These are phyloP conservation scores for Phrynocephalus versicolor DNA, from an alignment of 2,113 vertebrate species.

Conservation along the genomic window DNA sequence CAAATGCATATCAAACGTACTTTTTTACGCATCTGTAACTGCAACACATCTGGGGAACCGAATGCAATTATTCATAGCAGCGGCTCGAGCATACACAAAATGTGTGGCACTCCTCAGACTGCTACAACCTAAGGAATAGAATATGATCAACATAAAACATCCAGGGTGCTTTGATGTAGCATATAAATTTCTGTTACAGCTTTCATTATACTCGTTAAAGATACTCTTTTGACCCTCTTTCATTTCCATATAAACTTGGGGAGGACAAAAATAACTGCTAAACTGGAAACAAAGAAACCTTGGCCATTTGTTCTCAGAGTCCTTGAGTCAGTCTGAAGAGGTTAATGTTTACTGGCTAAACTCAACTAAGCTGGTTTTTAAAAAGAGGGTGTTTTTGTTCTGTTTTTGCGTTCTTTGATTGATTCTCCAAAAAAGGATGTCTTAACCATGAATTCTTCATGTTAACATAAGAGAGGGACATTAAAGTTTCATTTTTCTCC, in stretches of 20 bases:
- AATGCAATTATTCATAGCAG: slow-evolving; percentile 8
- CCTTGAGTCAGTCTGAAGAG: too few relatives aligned
- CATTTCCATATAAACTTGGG: neutral
- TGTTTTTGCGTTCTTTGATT: too few relatives aligned
- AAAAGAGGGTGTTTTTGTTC: too few relatives aligned
- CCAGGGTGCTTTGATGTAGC: neutral
- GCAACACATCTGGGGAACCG: slow-evolving; percentile 35
- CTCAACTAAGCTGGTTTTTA: neutral
- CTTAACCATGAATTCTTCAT: too few relatives aligned
- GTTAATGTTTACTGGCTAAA: too few relatives aligned
- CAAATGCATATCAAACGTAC: slow-evolving; percentile 49
- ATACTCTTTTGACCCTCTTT: neutral
- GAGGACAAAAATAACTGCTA: neutral
- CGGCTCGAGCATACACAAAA: neutral
- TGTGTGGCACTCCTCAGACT: neutral
- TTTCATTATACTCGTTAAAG: neutral
- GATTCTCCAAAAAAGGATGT: too few relatives aligned
- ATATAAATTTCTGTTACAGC: neutral
- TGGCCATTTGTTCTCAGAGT: too few relatives aligned
- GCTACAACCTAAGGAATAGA: neutral
- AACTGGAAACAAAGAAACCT: neutral
- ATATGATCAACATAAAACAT: neutral
- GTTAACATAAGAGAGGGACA: too few relatives aligned
- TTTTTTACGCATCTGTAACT: slow-evolving; percentile 30
- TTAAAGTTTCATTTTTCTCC: too few relatives aligned